Base-by-base conservation (phyloP, 2,888 invertebrate genomes). In the Eilema depressum region DNA sequence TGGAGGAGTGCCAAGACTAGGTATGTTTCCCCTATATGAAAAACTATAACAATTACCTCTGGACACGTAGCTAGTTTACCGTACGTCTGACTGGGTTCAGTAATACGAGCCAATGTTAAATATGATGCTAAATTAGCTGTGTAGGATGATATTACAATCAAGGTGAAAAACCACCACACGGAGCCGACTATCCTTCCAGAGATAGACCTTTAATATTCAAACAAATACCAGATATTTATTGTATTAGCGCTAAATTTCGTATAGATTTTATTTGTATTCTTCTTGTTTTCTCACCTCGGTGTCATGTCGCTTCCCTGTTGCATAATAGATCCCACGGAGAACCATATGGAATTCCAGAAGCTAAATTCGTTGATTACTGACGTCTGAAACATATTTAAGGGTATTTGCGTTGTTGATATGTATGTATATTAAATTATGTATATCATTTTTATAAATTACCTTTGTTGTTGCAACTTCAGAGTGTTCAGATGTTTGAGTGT, bases 151-250 rank as follows among this genome's bases (percentile, higher is more conserved):
- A 99, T 98, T 68, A 99, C 96, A 84, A 99, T 98, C 76, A 99
- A 95, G 0, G 99, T 98, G 92, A 99, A 99, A 92, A 99, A 99
- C 99, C 99, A 99, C 99, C 99, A 99, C 4, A 99, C 99, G 33
- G 98, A 97, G 59, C 99, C 98, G 0, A 99, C 99, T 80, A 99
- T 99, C 67, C 99, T 96, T 1, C 98, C 98, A 7, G 98, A 98
- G 73, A 98, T 96, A 1, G 98, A 98, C 86, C 98, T 96, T 83
- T 66, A 89, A 88, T 68, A 68, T 63, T 59, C 20, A 14, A 59
- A 14, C 4, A 41, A 7, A 3, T 23, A 23, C 41, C 7, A 57
- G 20, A 37, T 33, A 33, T 37, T 47, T 20, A 47, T 47, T 47
- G 20, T 47, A 41, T 17, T 17, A 41, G 17, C 20, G 47, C 47